Evolutionary conservation across 2,797 vertebrate species (phyloP), one percentile per base, ranked within the genome.

Genomic region (Crenichthys baileyi): DNA sequence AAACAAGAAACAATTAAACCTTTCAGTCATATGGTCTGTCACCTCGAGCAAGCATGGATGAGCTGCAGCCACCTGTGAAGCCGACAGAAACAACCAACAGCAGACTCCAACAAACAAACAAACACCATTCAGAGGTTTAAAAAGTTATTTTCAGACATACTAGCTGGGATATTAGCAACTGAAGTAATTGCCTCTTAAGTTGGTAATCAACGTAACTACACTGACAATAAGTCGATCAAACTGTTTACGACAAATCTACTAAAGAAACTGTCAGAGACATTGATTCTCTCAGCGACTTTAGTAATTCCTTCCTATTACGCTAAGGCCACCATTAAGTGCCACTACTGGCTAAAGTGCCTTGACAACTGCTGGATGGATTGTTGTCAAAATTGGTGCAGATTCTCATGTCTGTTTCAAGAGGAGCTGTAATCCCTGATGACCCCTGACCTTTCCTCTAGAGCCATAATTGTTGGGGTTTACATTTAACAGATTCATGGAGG

Each of bases 11-110:
- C 31, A 29, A 55, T 61, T 70, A 75, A 56, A 51, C 44, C 26
- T 46, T 71, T 83, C 70, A 74, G 61, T 71, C 26, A n/a, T 8
- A 46, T 26, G 79, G 46, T 73, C 56, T 82, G 78, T 82, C 76
- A 79, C 31, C 60, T 13, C 39, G 58, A 58, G 53, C 71, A 60
- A 81, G 78, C 39, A 29, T 70, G 70, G 68, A 81, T 29, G 53
- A 50, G 61, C 71, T 76, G 75, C 41, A 73, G 65, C 73, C 53
- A 75, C 73, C 29, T 6, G 70, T 58, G 80, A 75, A 71, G 71
- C 67, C 81, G 75, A 81, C 39, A 79, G 68, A 51, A 70, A 41
- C 68, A 70, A 41, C 72, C 56, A 70, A 63, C 58, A 18, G 31
- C 26, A 67, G 2, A 65, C 20, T 13, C 60, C 60, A 22, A 77